Percentiles rank a stretch among this genome's conserved stretches.
Evolutionary conservation across 1,140 invertebrate species (phyloP).

Genomic region (Polypedilum vanderplanki): DNA sequence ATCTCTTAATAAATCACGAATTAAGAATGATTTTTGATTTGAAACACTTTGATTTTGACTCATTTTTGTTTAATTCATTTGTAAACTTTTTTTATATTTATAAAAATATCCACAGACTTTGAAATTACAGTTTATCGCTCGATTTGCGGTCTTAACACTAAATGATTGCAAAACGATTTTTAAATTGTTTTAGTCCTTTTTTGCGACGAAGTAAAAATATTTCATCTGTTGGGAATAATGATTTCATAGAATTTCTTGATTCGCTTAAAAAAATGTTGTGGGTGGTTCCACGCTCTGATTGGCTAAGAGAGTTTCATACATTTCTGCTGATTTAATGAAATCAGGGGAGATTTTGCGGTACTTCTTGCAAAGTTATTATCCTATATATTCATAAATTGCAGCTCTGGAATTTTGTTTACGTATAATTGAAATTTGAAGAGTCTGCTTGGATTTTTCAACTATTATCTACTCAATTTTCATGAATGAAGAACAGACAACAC

Average conservation of each 20-base stretch:
- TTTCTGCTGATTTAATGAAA: too few species aligned
- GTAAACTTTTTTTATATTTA: not conserved
- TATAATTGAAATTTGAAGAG: not conserved
- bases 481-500: not conserved
- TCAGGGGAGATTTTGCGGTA: too few species aligned
- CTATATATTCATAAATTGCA: too few species aligned
- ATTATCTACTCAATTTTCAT: constrained; percentile 3
- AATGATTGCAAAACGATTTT: constrained; percentile 21
- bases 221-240: not conserved
- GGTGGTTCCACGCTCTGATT: not conserved
- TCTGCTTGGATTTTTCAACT: not conserved
- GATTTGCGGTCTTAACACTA: constrained; percentile 6
- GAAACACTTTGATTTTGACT: constrained; percentile 4
- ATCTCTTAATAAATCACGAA: constrained; percentile 13
- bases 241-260: not conserved
- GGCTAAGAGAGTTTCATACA: too few species aligned
- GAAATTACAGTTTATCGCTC: constrained; percentile 2
- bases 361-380: too few species aligned
- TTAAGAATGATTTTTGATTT: constrained; percentile 21
- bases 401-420: not conserved
- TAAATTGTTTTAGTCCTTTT: constrained; percentile 22
- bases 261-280: constrained; percentile 2
- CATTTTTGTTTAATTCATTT: not conserved
- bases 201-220: not conserved
- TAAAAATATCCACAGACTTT: not conserved